Base-by-base conservation (phyloP, 2,888 invertebrate species). In the Deilephila elpenor region DNA sequence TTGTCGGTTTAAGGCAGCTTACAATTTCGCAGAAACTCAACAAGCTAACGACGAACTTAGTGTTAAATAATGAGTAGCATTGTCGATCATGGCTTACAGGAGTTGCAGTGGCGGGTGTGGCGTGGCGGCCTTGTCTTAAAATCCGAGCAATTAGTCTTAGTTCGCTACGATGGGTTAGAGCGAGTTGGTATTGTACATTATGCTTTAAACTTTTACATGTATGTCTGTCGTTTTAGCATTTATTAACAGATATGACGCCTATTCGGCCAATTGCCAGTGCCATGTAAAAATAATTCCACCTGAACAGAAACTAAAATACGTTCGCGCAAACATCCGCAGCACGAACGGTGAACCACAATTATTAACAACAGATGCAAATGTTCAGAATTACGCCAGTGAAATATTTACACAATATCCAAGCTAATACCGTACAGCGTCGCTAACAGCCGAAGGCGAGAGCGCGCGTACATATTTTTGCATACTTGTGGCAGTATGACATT, bases 391-490 rank as follows among this genome's bases (percentile, higher is more conserved):
- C 88, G 85, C 86, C 84, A 83, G 81, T 81, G 82, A 84, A 86
- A 84, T 83, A 79, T 78, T 79, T 78, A 71, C 56, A 44, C 73
- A 60, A 71, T 62, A 60, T 51, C 44, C 51, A 5, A 56, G 5
- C 59, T 71, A 56, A 71, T 56, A 53, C 53, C 19, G n/a, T 53
- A 56, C 51, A 32, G 4, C 56, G 19, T 5, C 56, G 32, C 59
- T 71, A 71, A 71, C 32, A 53, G 25, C 8, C 20, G 14, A 44
- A 37, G 17, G 61, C 25, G 64, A 25, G 62, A 56, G 64, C 25
- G 37, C 14, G 82, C 85, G 90, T 89, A 89, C 91, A 93, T 93
- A 93, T 93, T 93, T 93, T 93, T 91, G 92, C 92, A 92, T 93
- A 91, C 91, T 91, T 85, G 76, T 86, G 89, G 91, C 91, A 91